These are phyloP conservation scores for Diacarnus erythraeanus DNA, from an alignment of 37 sponge, comb jelly and placozoan species.

Conservation along the genomic window DNA sequence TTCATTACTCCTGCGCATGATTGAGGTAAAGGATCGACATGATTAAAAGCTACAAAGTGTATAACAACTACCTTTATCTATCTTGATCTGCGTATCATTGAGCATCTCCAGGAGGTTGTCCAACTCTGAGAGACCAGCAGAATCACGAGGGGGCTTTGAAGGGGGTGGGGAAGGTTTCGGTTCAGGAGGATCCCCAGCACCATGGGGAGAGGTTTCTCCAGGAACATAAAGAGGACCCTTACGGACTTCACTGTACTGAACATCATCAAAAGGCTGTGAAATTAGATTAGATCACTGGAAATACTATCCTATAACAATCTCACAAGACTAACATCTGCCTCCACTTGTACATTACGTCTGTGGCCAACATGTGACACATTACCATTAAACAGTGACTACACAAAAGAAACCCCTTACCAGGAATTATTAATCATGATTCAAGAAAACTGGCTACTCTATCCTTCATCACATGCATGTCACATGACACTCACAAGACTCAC, in stretches of 20 bases:
- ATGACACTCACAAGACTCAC: not conserved
- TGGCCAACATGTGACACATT: no score
- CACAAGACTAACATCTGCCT: no score
- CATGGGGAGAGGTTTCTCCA: not conserved
- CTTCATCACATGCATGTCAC: not conserved
- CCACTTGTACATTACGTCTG: no score
- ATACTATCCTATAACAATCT: not conserved
- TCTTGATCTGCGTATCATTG: slow-evolving; percentile 32
- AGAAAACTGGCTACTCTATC: not conserved
- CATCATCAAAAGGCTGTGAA: slow-evolving; percentile 49
- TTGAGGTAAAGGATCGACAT: no score
- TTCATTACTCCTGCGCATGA: no score
- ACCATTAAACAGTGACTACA: no score
- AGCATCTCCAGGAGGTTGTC: slow-evolving; percentile 60
- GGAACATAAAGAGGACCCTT: slow-evolving; percentile 53
- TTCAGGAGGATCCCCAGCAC: not conserved
- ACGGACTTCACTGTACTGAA: slow-evolving; percentile 52
- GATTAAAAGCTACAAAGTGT: no score
- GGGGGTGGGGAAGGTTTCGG: not conserved
- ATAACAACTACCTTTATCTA: slow-evolving; percentile 12
- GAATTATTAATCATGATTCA: no score
- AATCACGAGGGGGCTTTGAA: not conserved
- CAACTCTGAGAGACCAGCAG: slow-evolving; percentile 43
- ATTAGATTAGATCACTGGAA: not conserved
- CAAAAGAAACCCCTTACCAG: no score